Evolutionary conservation across 2,797 vertebrate species (phyloP), one percentile per base, ranked within the genome.

Genomic region (Thripadectes ignobilis): DNA sequence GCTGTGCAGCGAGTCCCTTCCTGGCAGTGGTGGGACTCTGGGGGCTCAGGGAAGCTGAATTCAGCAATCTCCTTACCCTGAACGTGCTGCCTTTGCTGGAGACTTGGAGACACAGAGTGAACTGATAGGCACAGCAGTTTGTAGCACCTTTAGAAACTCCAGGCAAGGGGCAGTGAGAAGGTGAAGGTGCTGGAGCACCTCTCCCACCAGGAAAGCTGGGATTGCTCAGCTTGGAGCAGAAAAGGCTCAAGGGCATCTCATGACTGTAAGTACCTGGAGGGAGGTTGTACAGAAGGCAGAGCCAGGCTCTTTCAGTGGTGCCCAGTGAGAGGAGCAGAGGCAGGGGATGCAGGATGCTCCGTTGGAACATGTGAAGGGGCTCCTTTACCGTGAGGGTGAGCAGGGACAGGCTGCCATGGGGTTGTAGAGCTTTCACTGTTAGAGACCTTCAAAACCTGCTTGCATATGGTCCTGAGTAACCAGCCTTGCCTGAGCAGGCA

Each of bases 211-310:
- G 61, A 76, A 36, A 34, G 48, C 41, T 78, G 80, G 29, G 14
- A 5, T 29, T 61, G 12, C 36, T 55, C 46, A 43, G 38, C 34
- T 38, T 52, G 80, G 58, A 74, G 48, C 7, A 29, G 59, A 49
- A 55, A 14, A 45, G 36, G 39, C 32, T 79, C 3, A 1, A 7
- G 39, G 11, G 19, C 11, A 12, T 46, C 29, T 41, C 36, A 10
- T 0, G 5, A 1, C 1, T 26, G 18, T 45, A 22, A 46, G 24
- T 43, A 46, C 12, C 34, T 32, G n/a, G 20, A 39, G 34, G 9
- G 30, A 39, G 29, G 9, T 3, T 85, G 12, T 29, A 8, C 46
- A 48, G 34, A 39, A 57, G 29, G 11, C 57, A 27, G 34, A 63
- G 54, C 32, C 34, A 79, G 68, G 49, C 38, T 43, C 2, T 67